Base-by-base conservation (phyloP, 2,113 vertebrate genomes). In the Cheilinus undulatus region DNA sequence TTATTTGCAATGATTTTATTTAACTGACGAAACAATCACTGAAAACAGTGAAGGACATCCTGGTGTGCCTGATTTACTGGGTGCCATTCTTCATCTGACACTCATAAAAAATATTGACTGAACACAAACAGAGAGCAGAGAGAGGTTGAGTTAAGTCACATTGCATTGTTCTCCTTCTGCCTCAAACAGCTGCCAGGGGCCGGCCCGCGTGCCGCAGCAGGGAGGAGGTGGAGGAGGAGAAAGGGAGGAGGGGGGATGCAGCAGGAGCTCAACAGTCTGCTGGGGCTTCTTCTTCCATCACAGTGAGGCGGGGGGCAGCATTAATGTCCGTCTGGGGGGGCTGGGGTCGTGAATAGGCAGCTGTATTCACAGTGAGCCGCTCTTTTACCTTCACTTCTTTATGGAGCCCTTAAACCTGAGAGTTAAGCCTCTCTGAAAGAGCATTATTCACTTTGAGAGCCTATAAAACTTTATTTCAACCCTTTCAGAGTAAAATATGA, bases 161-260 rank as follows among this genome's bases (percentile, higher is more conserved):
- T 43, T 60, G 54, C 58, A 85, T 89, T 88, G 85, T 92, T 82
- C 67, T 19, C 36, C 82, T 79, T 76, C 74, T 80, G 61, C 64
- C 73, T 84, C 51, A 87, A 90, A 91, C 92, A 93, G 92, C 89
- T 92, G 92, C 82, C 22, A 5, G 61, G 69, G 76, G 46, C 27
- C 56, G 74, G 13, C 57, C 2, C 14, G 76, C 52, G 62, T 83
- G 76, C 74, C 30, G 62, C 79, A 80, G 79, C 65, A 59, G 86
- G 70, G 65, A 32, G 30, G 30, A 32, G 30, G 4, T 5, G 2
- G 30, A 32, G 30, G 30, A 32, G 30, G 45, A n/a, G n/a, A n/a
- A n/a, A n/a, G 53, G 53, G 19, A 40, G 23, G 42, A 32, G 63
- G 67, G 45, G 4, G 27, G 36, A 38, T 80, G 64, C 71, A 76